These are phyloP conservation scores for Melinaea menophilus DNA, from an alignment of 2,888 invertebrate species.

Conservation along the genomic window DNA sequence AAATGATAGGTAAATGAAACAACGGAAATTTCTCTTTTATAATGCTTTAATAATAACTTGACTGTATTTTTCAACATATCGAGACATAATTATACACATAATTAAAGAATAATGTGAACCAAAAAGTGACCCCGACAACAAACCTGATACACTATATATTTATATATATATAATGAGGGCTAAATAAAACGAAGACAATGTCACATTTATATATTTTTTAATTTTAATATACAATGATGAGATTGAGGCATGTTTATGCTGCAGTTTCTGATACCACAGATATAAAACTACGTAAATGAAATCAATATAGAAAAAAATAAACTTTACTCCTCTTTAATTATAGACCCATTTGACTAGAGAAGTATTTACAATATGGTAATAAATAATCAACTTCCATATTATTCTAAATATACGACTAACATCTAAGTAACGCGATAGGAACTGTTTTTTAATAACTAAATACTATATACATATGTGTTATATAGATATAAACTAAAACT, in stretches of 20 bases:
- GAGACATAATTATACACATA: background rate
- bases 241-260: no score
- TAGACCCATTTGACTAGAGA: constrained; percentile 70
- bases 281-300: no score
- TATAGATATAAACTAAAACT: no score
- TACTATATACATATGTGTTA: constrained; percentile 19
- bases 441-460: constrained; percentile 40
- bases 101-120: background rate
- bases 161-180: no score
- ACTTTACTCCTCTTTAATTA: constrained; percentile 62
- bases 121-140: background rate
- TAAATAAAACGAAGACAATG: no score
- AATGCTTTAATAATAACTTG: no score
- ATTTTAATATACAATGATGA: no score
- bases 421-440: constrained; percentile 44
- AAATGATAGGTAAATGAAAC: no score
- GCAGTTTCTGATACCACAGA: no score
- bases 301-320: constrained; percentile 2
- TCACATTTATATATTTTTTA: no score
- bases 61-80: background rate
- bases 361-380: constrained; percentile 48
- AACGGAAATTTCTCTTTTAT: no score
- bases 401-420: constrained; percentile 6
- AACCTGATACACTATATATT: no score
- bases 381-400: constrained; percentile 54